A percentile compares a stretch with the other conserved stretches of the same genome.
Evolutionary conservation across 2,113 vertebrate genomes (phyloP).

Genomic region (Sinocyclocheilus maitianheensis): DNA sequence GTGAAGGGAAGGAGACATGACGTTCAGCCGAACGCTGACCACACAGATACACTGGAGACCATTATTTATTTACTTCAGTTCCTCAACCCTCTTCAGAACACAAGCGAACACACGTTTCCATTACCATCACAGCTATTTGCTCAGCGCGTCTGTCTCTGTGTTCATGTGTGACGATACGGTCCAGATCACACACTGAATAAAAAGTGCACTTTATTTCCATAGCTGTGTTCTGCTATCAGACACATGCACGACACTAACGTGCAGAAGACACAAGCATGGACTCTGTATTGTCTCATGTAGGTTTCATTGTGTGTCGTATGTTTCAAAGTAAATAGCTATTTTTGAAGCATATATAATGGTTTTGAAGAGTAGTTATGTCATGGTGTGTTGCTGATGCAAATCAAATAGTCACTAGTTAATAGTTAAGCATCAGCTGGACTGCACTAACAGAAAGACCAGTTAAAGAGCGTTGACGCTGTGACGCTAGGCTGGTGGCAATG

Average conservation of each 20-base stretch:
- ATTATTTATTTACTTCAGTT: constrained; percentile 28
- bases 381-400: too few species aligned
- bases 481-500: too few species aligned
- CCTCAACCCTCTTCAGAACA: background rate
- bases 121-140: background rate
- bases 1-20: background rate
- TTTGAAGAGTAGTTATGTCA: background rate
- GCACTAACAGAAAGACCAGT: too few species aligned
- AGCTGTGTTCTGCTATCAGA: background rate
- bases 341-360: background rate
- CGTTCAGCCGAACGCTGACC: background rate
- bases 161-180: too few species aligned
- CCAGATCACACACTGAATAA: background rate
- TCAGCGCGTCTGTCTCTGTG: background rate
- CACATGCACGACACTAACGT: background rate
- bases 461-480: too few species aligned
- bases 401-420: too few species aligned
- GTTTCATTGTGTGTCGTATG: background rate
- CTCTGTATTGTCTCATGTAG: background rate
- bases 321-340: background rate
- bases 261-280: background rate
- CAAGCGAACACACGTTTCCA: background rate
- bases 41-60: background rate
- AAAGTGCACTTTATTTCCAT: background rate
- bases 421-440: too few species aligned